A percentile compares a stretch with the other conserved stretches of the same genome.
These are phyloP conservation scores for Ophiothrix spiculata DNA, from an alignment of 35 echinoderm and acorn worm genomes.

Conservation along the genomic window DNA sequence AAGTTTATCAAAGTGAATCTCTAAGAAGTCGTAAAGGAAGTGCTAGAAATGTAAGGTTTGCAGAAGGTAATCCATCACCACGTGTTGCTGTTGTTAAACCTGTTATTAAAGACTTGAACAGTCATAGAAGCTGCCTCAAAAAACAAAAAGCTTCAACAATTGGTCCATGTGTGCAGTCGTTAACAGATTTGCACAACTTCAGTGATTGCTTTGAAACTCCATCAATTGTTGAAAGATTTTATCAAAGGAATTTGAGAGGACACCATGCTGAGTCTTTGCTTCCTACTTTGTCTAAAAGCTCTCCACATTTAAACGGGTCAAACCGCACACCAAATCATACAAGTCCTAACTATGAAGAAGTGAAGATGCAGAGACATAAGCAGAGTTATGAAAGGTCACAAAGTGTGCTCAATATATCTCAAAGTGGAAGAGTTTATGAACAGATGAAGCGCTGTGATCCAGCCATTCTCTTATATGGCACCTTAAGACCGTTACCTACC, in stretches of 20 bases:
- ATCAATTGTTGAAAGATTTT: not conserved
- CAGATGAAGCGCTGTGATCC: not conserved
- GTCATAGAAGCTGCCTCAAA: not conserved
- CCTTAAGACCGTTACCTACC: not conserved
- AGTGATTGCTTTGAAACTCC: not conserved
- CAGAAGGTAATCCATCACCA: not conserved
- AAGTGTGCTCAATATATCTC: not conserved
- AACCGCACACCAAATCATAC: not conserved
- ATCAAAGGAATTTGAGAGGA: not conserved
- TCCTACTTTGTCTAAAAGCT: not conserved
- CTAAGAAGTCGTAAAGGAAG: not conserved
- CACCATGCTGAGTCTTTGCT: not conserved
- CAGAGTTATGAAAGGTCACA: not conserved
- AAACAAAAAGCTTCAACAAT: not conserved
- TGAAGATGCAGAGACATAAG: not conserved
- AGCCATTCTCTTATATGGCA: not conserved
- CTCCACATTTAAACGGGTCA: not conserved
- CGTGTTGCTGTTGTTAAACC: not conserved
- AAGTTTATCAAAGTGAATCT: not conserved
- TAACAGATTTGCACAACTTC: not conserved
- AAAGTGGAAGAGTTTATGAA: not conserved
- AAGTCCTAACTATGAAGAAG: not conserved
- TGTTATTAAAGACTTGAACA: not conserved
- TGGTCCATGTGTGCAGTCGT: not conserved
- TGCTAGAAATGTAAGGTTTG: slow-evolving; percentile 2